These are phyloP conservation scores for Eristalis intricaria DNA, from an alignment of 2,888 invertebrate species.

Conservation along the genomic window DNA sequence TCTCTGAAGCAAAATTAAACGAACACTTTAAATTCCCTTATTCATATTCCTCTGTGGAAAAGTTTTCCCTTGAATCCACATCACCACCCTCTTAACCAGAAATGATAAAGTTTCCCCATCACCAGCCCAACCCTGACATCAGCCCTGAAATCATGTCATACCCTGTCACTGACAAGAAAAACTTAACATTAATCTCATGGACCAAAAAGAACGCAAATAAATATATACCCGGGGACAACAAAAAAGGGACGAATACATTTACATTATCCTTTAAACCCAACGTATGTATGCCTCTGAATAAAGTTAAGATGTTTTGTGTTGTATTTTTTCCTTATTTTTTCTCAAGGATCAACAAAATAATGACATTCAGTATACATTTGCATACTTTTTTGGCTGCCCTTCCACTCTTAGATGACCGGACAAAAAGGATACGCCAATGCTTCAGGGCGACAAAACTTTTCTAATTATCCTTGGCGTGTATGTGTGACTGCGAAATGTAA, in stretches of 20 bases:
- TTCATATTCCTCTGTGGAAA: background rate
- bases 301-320: conserved; percentile 12
- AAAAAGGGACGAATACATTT: conserved; percentile 17
- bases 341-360: conserved; percentile 14
- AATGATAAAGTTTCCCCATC: conserved; percentile 8
- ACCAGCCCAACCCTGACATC: conserved; percentile 4
- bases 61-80: background rate
- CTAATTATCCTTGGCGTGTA: conserved; percentile 24
- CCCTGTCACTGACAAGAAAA: conserved; percentile 35
- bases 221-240: background rate
- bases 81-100: background rate
- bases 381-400: background rate
- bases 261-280: conserved; percentile 5
- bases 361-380: conserved; percentile 2
- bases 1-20: background rate
- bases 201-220: background rate
- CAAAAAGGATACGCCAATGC: conserved; percentile 15
- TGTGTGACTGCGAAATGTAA: background rate
- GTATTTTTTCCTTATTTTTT: background rate
- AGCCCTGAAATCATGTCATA: conserved; percentile 32
- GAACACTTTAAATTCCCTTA: background rate
- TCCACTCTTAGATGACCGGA: background rate
- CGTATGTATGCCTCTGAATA: background rate
- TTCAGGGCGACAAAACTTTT: conserved; percentile 41
- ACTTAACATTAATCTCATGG: conserved; percentile 20